Evolutionary conservation across 2,888 invertebrate species (phyloP), one percentile per base, ranked within the genome.

Genomic region (Diarsia mendica): DNA sequence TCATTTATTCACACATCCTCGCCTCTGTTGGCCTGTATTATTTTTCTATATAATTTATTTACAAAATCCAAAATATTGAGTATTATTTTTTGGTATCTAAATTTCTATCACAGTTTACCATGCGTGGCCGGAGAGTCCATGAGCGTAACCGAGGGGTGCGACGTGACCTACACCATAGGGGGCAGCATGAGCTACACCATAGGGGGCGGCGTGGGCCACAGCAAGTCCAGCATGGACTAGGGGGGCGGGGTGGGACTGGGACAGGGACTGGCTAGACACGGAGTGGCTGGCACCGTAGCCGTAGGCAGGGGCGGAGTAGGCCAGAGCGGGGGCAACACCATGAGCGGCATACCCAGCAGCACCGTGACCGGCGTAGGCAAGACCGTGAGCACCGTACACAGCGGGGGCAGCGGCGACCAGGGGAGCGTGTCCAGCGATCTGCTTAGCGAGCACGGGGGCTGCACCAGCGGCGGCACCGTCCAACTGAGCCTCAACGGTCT

Each of bases 1-100:
- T 93, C 95, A 94, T 96, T 95, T 96, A 96, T 96, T 96, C 95
- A 94, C 96, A 93, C 96, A 95, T 95, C 95, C 95, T 95, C 95
- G 94, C 94, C 92, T 90, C 92, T 92, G 89, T 94, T 84, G 93
- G 92, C 91, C 91, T 93, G 91, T 93, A 82, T 89, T 91, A 91
- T 92, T 91, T 92, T 90, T 91, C 4, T n/a, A 91, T 91, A 94
- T 93, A 94, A 94, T 92, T 95, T 93, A 94, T 93, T 91, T 95
- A 95, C 93, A 83, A 85, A 94, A 85, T 89, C 93, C 93, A 92
- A 93, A 93, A 93, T 86, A 85, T 91, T 95, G 95, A 95, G 95
- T 95, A 95, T 95, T 94, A 91, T 89, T 88, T 92, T 95, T 94
- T 91, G 93, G 93, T 93, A 92, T 93, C 92, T 93, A 93, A 89